Evolutionary conservation across 2,888 invertebrate species (phyloP), one percentile per base, ranked within the genome.

Genomic region (Tillus elongatus): DNA sequence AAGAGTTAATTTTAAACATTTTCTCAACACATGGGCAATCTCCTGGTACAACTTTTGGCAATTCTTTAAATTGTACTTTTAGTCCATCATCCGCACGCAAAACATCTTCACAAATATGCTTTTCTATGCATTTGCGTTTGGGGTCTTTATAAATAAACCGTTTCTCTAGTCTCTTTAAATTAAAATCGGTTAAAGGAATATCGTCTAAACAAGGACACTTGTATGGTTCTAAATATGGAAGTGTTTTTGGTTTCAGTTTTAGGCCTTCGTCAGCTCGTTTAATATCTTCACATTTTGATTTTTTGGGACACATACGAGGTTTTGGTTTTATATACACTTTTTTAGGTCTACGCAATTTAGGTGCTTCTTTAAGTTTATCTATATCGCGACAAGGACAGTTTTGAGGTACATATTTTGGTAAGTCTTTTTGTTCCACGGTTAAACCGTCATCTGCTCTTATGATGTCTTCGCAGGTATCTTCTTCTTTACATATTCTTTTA

Each of bases 351-450:
- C 24, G 6, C 14, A 32, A 9, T 13, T 32, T 32, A 13, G 32
- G 32, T 6, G 42, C 46, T 24, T 55, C 52, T 6, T 34, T 31
- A 44, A 51, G 35, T 6, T 45, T 46, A 13, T 24, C 32, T 2
- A 15, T 9, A n/a, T 53, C 52, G 15, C 46, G 32, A 30, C 54
- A 52, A 4, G 53, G 54, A 40, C 56, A 56, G 13, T 47, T 45
- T 4, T 44, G 46, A 3, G 50, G 39, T 26, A 41, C 40, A n/a
- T 53, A 29, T 10, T 33, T 26, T 1, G 52, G 54, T 2, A 56
- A 40, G 11, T 19, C 24, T n/a, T n/a, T 19, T 19, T 6, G 24
- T n/a, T 19, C 24, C n/a, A 19, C 24, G 6, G 6, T 19, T 19
- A 19, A 8, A 8, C n/a, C 24, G 6, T n/a, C n/a, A n/a, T 19